These are phyloP conservation scores for Cylindroiulus punctatus DNA, from an alignment of 2,888 invertebrate genomes.

Conservation along the genomic window DNA sequence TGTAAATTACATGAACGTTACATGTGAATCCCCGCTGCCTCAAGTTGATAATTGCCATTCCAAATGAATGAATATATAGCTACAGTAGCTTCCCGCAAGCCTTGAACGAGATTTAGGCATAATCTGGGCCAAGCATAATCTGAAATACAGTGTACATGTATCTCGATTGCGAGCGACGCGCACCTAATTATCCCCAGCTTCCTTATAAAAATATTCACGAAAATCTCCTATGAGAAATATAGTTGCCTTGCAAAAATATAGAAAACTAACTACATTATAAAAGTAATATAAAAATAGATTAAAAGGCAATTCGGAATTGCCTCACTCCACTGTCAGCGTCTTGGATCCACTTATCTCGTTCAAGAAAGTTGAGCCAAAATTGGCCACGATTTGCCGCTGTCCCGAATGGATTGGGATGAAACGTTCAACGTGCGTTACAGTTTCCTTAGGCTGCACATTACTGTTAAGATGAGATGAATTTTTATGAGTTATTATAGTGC, in stretches of 20 bases:
- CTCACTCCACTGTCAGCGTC: conserved; percentile 64
- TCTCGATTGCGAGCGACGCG: too few relatives aligned
- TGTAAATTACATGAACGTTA: too few relatives aligned
- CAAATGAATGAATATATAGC: too few relatives aligned
- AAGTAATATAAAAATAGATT: not conserved
- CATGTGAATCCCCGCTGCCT: too few relatives aligned
- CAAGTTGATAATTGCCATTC: too few relatives aligned
- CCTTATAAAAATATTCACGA: not conserved
- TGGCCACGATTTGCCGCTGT: conserved; percentile 75
- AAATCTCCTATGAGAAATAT: conserved; percentile 8
- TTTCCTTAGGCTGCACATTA: conserved; percentile 74
- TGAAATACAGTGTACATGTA: too few relatives aligned
- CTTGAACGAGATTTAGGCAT: too few relatives aligned
- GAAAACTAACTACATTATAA: conserved; percentile 17
- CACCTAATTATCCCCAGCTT: not conserved
- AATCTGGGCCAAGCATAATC: too few relatives aligned
- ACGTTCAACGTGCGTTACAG: conserved; percentile 72
- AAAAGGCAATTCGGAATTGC: not conserved
- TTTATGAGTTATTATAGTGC: too few relatives aligned
- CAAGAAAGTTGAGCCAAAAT: conserved; percentile 76
- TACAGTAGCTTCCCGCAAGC: too few relatives aligned
- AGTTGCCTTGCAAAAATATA: not conserved
- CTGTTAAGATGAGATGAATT: conserved; percentile 68
- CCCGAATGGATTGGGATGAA: conserved; percentile 73
- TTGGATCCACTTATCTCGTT: conserved; percentile 77